Evolutionary conservation across 2,113 vertebrate genomes (phyloP), one percentile per base, ranked within the genome.

Genomic region (Engystomops pustulosus): DNA sequence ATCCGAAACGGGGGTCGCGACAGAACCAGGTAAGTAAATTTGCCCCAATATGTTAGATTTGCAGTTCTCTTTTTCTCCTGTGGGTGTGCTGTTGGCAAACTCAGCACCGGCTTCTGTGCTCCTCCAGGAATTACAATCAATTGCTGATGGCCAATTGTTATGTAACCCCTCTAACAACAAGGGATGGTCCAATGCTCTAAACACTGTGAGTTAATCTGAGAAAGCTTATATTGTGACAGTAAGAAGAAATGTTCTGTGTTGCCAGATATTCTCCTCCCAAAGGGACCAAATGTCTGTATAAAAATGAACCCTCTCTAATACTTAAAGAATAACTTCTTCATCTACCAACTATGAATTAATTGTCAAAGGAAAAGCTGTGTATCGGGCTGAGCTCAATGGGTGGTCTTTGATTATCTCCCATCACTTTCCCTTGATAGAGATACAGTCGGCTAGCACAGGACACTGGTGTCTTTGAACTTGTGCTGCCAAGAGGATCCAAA

Each of bases 311-410:
- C 80, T 77, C 44, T 76, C 36, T 12, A 60, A 71, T 75, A 86
- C 53, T 76, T 88, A 51, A 72, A 36, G n/a, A 60, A 84, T 67
- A 38, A 0, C 80, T 67, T n/a, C 27, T 30, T 85, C 2, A 18
- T 88, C 87, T 88, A 72, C 87, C 87, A 88, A 85, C 51, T 83
- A 74, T 62, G 34, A 74, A 41, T 62, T 74, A 15, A 74, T 84
- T 89, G 79, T 62, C 79, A 2, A 41, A 3, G 41, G 68, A 10
- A 72, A 9, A 3, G 58, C 14, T 45, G 25, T 58, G 81, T 77
- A 45, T 47, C 65, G 86, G 36, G 41, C 49, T 81, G 83, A 68
- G 60, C 69, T 86, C 80, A 83, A 77, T 86, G 68, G 85, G 55
- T 85, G 77, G 36, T 82, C 85, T 41, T 1, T 25, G 27, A 0